Evolutionary conservation across 2,797 vertebrate species (phyloP).

Genomic region (Australoheros facetus): DNA sequence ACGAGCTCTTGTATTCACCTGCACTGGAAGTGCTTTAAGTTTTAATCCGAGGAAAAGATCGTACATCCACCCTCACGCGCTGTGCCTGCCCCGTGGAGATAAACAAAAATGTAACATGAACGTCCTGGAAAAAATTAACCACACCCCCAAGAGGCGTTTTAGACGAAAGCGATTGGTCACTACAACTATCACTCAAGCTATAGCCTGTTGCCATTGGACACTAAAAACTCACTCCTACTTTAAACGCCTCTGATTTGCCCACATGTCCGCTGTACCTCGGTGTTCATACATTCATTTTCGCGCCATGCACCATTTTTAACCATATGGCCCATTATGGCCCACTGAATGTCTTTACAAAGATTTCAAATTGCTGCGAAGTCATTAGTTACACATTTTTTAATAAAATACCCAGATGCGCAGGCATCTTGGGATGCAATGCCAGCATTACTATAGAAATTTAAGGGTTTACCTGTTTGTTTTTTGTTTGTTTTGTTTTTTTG

Average conservation of each 20-base stretch:
- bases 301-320: slow-evolving; percentile 23
- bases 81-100: neutral
- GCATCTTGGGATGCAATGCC: neutral
- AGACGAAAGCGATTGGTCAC: slow-evolving; percentile 23
- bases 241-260: slow-evolving; percentile 42
- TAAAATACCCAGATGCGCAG: neutral
- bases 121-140: slow-evolving; percentile 3
- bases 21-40: neutral
- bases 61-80: slow-evolving; percentile 14
- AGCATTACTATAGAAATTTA: neutral
- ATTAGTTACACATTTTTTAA: neutral
- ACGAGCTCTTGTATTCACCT: neutral
- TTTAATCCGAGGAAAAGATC: neutral
- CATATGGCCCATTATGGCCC: neutral
- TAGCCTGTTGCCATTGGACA: slow-evolving; percentile 27
- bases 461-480: neutral
- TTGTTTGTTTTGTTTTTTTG: no score
- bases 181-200: neutral
- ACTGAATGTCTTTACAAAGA: neutral
- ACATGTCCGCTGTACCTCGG: neutral
- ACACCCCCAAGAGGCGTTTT: neutral
- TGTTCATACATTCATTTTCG: slow-evolving; percentile 29
- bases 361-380: neutral
- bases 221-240: accelerated
- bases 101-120: slow-evolving; percentile 7